phyloP scores from a whole-genome alignment of 2,113 vertebrate species.

The Glareola pratincola region DNA sequence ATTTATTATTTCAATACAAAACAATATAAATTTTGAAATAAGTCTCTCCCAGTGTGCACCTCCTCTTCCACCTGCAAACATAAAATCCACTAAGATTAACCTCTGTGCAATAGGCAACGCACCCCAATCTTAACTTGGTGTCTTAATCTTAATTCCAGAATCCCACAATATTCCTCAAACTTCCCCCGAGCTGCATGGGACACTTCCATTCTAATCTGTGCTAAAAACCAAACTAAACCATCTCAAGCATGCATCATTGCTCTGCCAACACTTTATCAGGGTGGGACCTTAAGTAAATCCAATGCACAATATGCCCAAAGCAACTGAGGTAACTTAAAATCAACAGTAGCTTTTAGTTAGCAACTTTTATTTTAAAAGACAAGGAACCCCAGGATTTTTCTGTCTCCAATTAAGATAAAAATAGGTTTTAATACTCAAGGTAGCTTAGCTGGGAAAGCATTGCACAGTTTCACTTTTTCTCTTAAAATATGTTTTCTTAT shows the following conservation, averaged over 20 bases:
- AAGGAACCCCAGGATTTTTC: background rate
- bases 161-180: background rate
- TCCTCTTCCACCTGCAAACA: background rate
- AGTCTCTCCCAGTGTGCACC: background rate
- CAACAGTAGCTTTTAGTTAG: background rate
- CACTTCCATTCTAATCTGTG: background rate
- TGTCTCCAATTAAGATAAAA: background rate
- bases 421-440: background rate
- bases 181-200: background rate
- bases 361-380: background rate
- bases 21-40: background rate
- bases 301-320: background rate
- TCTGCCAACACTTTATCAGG: background rate
- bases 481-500: background rate
- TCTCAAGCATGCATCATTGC: background rate
- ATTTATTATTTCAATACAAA: background rate
- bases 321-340: background rate
- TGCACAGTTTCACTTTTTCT: background rate
- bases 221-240: background rate
- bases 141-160: background rate
- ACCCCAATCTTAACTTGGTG: background rate
- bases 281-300: background rate
- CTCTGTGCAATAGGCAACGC: background rate
- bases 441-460: background rate
- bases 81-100: background rate